Evolutionary conservation across 2,888 invertebrate genomes (phyloP), one percentile per base, ranked within the genome.

Genomic region (Pyrrhosoma nymphula): DNA sequence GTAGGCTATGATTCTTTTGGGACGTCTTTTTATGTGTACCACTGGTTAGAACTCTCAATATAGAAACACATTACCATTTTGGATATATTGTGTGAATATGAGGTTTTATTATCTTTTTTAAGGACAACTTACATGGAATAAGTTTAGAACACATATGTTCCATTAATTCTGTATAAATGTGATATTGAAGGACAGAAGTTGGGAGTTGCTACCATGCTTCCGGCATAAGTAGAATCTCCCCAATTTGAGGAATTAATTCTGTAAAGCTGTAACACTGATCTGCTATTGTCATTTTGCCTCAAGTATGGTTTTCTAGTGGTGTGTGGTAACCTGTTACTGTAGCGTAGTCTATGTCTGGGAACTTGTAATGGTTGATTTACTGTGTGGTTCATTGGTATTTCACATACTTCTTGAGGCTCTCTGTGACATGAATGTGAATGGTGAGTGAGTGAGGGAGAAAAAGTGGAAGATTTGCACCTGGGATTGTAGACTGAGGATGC

Each of bases 391-490:
- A 12, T 30, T 82, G 82, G 26, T 23, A 14, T 6, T 26, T 26
- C 14, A n/a, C 14, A 89, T 12, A 89, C n/a, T 55, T 89, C 56
- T 55, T 89, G 89, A 55, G 47, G 89, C 26, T 47, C 26, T 4
- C 35, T 56, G 26, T 89, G 56, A 26, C 0, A 55, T 26, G 56
- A 26, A 56, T 55, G 16, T 8, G 30, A 56, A 55, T 55, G 39
- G 55, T 89, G 0, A 89, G 26, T 56, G 4, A n/a, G 39, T 26
- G 23, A 39, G 6, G 47, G n/a, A 39, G 26, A 47, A 26, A 55
- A 89, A 93, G 47, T n/a, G n/a, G 93, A 26, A 91, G 30, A 6
- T 69, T 93, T 23, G 93, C 93, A 93, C 93, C 93, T 93, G 39
- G 39, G 63, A 23, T 63, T 60, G 60, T 18, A 75, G n/a, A 69